Percentiles rank a stretch among this genome's conserved stretches.
These are phyloP conservation scores for Harpegnathos saltator DNA, from an alignment of 1,140 invertebrate genomes.

Conservation along the genomic window DNA sequence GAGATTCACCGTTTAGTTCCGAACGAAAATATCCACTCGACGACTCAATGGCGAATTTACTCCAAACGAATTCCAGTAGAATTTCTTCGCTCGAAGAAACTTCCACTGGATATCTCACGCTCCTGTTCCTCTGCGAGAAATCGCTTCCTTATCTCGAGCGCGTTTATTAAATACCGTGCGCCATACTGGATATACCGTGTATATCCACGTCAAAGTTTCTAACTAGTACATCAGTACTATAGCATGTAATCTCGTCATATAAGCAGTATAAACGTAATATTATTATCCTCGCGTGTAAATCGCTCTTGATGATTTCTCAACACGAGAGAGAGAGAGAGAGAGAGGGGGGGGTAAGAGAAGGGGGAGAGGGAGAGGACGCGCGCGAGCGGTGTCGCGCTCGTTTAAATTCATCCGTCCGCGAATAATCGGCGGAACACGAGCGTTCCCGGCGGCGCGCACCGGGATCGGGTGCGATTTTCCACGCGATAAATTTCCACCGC, in stretches of 20 bases:
- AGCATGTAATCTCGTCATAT: not conserved
- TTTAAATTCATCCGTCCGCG: slow-evolving; percentile 5
- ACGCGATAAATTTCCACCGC: slow-evolving; percentile 25
- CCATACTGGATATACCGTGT: not conserved
- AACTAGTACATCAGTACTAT: not conserved
- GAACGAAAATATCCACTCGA: too few species aligned
- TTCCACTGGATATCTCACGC: too few species aligned
- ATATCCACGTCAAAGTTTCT: not conserved
- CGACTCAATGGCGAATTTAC: too few species aligned
- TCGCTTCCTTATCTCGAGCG: too few species aligned
- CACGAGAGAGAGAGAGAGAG: too few species aligned
- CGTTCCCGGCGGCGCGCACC: not conserved
- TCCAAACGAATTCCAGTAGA: too few species aligned
- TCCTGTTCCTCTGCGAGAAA: too few species aligned
- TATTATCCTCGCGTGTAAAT: slow-evolving; percentile 6
- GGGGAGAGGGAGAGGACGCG: too few species aligned
- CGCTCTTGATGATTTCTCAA: slow-evolving; percentile 16
- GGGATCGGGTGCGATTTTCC: slow-evolving; percentile 25
- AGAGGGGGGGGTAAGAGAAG: too few species aligned
- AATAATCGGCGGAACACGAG: not conserved
- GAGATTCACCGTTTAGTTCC: too few species aligned
- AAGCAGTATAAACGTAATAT: not conserved
- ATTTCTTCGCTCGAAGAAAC: too few species aligned
- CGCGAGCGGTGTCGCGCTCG: not conserved
- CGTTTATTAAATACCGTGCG: not conserved